Base-by-base conservation (phyloP, 2,888 invertebrate genomes). In the Sarcophaga rosellei region DNA sequence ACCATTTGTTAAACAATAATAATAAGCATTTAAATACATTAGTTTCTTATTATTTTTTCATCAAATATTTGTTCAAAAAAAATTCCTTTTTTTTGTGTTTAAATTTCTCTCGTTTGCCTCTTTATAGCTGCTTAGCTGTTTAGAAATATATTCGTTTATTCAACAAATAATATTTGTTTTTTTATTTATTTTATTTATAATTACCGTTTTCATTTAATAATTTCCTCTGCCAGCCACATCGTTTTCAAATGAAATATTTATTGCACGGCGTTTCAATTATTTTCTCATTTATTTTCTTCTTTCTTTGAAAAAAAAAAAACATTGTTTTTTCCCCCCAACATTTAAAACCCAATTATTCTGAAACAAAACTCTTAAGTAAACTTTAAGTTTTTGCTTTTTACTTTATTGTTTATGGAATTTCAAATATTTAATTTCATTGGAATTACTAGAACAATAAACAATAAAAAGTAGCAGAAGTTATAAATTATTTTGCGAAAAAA, bases 401-500 rank as follows among this genome's bases (percentile, higher is more conserved):
- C 0, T 1, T 35, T 35, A 35, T 35, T 35, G 35, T 80, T 45
- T 59, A 57, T 35, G 21, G 66, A 80, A 78, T 79, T 74, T 79
- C 59, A 82, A 85, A 82, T 82, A 77, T 84, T 84, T 84, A 62
- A 57, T 66, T 73, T 76, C 47, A 11, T 65, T 15, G 65, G 45
- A 80, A 84, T 35, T 35, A 35, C 35, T 10, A 10, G 35, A 35
- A 35, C 35, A 35, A 35, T 35, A 35, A 25, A 25, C 35, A 35
- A 35, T 44, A 61, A 23, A 35, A 25, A 63, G 23, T 23, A 72
- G 15, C n/a, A 23, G 35, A 20, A 59, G 23, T 66, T 61, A 66
- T 59, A 76, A 66, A 76, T 57, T 44, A 35, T 68, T 61, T 61
- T 61, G 6, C 44, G 8, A 63, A 25, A 57, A 57, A 53, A 35